Base-by-base conservation (phyloP, 2,797 vertebrate species). In the Lycodopsis pacificus region DNA sequence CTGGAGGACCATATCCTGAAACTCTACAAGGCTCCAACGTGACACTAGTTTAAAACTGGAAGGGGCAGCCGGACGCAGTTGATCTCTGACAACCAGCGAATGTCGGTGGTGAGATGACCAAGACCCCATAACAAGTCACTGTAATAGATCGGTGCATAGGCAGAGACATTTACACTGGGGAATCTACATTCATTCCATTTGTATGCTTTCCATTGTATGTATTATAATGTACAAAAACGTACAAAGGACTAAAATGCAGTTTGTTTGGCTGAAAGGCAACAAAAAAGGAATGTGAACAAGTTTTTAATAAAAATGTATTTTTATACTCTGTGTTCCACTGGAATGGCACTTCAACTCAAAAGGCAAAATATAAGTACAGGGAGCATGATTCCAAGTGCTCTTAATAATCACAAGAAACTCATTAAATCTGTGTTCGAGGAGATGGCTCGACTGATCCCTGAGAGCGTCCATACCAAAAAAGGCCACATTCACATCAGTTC, bases 1-100 rank as follows among this genome's bases (percentile, higher is more conserved):
- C 96, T 99, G 0, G 97, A 99, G 92, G 96, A 94, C 75, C 97
- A 99, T 79, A 97, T 99, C 92, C 92, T 99, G 81, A 96, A 93
- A 87, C 94, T 98, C 30, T 97, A 99, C 89, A 96, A 93, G 57
- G 86, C 90, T 64, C 73, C 92, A 32, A 83, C 88, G 80, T 87
- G 79, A 89, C 80, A 71, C 7, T 14, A n/a, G 20, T 27, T 14
- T 19, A 54, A 17, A 66, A 10, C 63, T 19, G 40, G 3, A 61
- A 11, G 13, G 15, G 7, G 68, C 27, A 73, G 22, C 58, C 13
- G 48, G 57, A 76, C 15, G 38, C 42, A 34, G 64, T 5, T 77
- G 65, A 68, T 80, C 53, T 57, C n/a, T 66, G 57, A 80, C 0
- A 4, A 13, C 34, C 22, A 62, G 22, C 54, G 44, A 1, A 14